Conservation (phyloP, 1,140 invertebrate species). For the Tribolium madens region DNA sequence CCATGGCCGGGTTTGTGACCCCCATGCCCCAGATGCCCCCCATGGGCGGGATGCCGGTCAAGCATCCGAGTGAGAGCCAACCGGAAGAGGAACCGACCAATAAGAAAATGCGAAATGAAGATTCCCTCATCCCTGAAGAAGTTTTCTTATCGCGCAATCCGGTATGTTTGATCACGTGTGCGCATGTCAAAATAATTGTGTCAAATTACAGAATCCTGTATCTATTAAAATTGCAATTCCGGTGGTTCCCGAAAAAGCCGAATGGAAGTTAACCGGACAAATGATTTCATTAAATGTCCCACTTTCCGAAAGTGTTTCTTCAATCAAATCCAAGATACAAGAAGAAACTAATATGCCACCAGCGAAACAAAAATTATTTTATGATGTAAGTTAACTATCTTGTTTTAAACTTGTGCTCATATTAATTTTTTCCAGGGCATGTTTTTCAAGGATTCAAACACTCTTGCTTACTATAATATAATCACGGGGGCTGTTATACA, state of each 20-base stretch:
- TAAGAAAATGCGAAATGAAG: conserved; percentile 93
- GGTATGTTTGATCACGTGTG: conserved; percentile 48
- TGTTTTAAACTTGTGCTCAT: conserved; percentile 15
- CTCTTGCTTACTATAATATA: conserved; percentile 96
- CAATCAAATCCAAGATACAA: conserved; percentile 90
- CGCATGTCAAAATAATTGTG: background rate
- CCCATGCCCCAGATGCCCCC: conserved; percentile 65
- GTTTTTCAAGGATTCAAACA: conserved; percentile 98
- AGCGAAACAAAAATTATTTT: conserved; percentile 96
- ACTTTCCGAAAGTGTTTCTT: conserved; percentile 83
- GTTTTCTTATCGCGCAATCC: conserved; percentile 80
- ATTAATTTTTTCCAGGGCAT: conserved; percentile 79
- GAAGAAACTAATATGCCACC: conserved; percentile 94
- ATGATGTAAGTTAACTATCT: conserved; percentile 75
- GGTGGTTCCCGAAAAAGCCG: conserved; percentile 87
- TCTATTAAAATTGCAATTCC: conserved; percentile 86
- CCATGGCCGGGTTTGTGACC: conserved; percentile 67
- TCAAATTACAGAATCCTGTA: conserved; percentile 71
- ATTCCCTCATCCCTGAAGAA: conserved; percentile 90
- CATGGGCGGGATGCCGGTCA: conserved; percentile 65
- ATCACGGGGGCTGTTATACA: conserved; percentile 85
- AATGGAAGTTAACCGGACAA: conserved; percentile 98
- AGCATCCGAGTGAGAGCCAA: conserved; percentile 66
- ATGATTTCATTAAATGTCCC: conserved; percentile 83
- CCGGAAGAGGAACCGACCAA: conserved; percentile 86